Conservation (phyloP, 2,113 vertebrate species). For the Megalops atlanticus region DNA sequence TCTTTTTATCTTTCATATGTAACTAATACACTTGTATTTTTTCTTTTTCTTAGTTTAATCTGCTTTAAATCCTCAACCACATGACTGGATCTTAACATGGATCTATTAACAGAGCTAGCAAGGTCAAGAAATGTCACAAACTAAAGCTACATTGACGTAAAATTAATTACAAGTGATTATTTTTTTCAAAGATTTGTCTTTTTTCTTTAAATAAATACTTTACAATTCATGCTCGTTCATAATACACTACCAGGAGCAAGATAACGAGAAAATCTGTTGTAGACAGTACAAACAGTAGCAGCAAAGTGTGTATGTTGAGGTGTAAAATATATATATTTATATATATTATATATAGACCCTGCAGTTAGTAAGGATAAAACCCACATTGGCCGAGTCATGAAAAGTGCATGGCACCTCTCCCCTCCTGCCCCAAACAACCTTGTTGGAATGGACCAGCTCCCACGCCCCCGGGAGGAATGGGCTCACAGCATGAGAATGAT, state of each 20-base stretch:
- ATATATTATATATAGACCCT: conserved; percentile 75
- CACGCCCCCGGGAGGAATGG: neutral
- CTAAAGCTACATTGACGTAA: conserved; percentile 89
- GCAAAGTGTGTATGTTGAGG: conserved; percentile 84
- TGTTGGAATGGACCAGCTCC: too few relatives aligned
- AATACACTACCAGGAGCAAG: conserved; percentile 86
- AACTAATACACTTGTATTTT: conserved; percentile 78
- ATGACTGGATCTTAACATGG: conserved; percentile 79
- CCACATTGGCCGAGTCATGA: conserved; percentile 60
- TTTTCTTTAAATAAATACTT: conserved; percentile 96
- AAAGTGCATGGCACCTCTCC: conserved; percentile 73
- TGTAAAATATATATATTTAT: conserved; percentile 65
- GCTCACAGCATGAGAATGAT: neutral
- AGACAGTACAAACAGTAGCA: conserved; percentile 92
- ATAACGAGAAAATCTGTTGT: conserved; percentile 78
- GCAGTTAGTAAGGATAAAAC: conserved; percentile 77
- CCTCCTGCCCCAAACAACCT: conserved; percentile 2
- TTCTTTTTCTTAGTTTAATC: conserved; percentile 71
- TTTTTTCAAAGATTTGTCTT: conserved; percentile 71
- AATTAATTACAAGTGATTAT: conserved; percentile 80
- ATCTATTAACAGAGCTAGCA: conserved; percentile 83
- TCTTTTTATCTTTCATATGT: conserved; percentile 61
- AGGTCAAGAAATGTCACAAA: conserved; percentile 85
- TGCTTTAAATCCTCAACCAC: conserved; percentile 80
- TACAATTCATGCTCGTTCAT: conserved; percentile 96